Evolutionary conservation across 1,140 invertebrate species (phyloP).

Genomic region (Leptinotarsa defecta): DNA sequence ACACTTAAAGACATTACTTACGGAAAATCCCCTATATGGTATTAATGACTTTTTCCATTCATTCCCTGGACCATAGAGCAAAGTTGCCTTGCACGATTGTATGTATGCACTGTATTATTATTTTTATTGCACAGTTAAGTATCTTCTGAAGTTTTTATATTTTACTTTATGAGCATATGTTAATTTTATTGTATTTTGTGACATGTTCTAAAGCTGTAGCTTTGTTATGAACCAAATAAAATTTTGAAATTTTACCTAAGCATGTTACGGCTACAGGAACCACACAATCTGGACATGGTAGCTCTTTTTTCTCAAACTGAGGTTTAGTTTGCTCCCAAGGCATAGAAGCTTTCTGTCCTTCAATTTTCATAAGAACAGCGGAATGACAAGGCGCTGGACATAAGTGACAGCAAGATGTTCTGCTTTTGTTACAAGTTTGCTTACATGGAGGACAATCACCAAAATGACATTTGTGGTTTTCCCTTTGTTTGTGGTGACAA

Average conservation of each 20-base stretch:
- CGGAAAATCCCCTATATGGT: no score
- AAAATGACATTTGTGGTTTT: constrained; percentile 85
- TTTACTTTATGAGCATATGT: no score
- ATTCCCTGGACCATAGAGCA: no score
- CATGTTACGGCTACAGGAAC: constrained; percentile 76
- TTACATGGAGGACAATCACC: constrained; percentile 83
- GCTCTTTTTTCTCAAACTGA: constrained; percentile 66
- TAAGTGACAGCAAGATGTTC: constrained; percentile 72
- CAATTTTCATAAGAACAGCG: constrained; percentile 71
- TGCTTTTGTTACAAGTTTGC: constrained; percentile 69
- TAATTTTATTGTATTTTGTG: no score
- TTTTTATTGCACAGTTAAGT: no score
- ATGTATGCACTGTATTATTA: no score
- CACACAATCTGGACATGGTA: constrained; percentile 73
- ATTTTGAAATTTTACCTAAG: constrained; percentile 48
- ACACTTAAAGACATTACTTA: no score
- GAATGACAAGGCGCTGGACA: constrained; percentile 82
- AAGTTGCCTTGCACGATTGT: no score
- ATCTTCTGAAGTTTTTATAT: no score
- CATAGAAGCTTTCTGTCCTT: constrained; percentile 67
- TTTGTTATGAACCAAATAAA: no score
- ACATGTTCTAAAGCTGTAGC: no score
- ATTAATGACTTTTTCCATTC: no score
- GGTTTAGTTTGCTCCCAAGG: constrained; percentile 71
- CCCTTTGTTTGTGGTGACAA: constrained; percentile 75